Evolutionary conservation across 2,113 vertebrate genomes (phyloP).

Genomic region (Azemiops feae): DNA sequence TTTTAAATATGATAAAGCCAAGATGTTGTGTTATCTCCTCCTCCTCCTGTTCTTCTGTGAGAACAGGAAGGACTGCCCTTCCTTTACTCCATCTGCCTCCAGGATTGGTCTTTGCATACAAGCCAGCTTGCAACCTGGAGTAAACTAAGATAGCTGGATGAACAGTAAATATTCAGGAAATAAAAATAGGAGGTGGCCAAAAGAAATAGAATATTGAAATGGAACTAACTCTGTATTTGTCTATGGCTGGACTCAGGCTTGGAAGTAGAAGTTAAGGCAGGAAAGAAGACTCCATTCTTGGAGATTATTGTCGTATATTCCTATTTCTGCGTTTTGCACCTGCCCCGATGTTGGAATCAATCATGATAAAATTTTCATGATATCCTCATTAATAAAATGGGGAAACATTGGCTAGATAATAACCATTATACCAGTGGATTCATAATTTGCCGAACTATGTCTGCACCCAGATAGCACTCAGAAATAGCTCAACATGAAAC

Average conservation of each 20-base stretch:
- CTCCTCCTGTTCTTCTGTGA: not conserved
- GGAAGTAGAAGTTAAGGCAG: not conserved
- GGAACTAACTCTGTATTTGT: not conserved
- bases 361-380: not conserved
- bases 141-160: not conserved
- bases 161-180: not conserved
- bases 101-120: not conserved
- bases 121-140: not conserved
- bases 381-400: not conserved
- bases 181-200: not conserved
- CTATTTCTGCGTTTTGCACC: not conserved
- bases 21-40: not conserved
- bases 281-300: not conserved
- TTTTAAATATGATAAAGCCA: not conserved
- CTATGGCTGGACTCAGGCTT: not conserved
- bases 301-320: not conserved
- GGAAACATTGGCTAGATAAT: not conserved
- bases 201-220: not conserved
- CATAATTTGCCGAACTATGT: not conserved
- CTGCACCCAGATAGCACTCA: not conserved
- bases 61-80: not conserved
- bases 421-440: not conserved
- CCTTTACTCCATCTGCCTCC: not conserved
- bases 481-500: not conserved
- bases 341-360: not conserved